These are phyloP conservation scores for Jaculus jaculus DNA, from an alignment of 2,113 vertebrate genomes.

Conservation along the genomic window DNA sequence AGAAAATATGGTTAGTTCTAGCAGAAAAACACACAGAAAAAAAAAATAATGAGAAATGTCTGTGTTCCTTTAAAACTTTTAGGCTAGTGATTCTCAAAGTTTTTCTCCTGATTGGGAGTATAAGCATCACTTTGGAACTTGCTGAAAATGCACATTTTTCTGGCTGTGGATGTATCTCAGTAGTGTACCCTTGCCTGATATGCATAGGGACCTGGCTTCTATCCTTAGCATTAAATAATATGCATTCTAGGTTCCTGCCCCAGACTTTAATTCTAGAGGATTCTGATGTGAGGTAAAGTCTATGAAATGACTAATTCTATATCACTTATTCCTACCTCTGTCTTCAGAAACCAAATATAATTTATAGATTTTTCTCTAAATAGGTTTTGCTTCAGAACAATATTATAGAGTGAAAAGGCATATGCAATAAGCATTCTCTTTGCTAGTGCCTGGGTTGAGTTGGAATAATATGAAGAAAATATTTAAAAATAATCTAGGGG, in stretches of 20 bases:
- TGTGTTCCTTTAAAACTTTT: neutral
- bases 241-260: neutral
- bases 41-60: neutral
- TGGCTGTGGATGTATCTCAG: no score
- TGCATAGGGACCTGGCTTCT: neutral
- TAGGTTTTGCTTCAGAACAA: neutral
- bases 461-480: neutral
- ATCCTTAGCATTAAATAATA: neutral
- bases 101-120: neutral
- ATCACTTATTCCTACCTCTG: neutral
- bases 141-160: neutral
- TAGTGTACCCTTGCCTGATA: neutral
- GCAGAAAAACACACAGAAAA: neutral
- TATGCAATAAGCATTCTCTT: neutral
- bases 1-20: constrained; percentile 10
- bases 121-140: neutral
- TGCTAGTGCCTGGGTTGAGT: neutral
- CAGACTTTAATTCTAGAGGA: neutral
- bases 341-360: constrained; percentile 2
- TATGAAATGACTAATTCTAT: neutral
- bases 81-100: neutral
- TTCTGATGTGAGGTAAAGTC: neutral
- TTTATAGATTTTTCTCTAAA: constrained; percentile 11
- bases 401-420: neutral
- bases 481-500: neutral